Percentiles rank a stretch among this genome's conserved stretches.
phyloP scores from a whole-genome alignment of 2,888 invertebrate species.

The Agrilus cyanescens region DNA sequence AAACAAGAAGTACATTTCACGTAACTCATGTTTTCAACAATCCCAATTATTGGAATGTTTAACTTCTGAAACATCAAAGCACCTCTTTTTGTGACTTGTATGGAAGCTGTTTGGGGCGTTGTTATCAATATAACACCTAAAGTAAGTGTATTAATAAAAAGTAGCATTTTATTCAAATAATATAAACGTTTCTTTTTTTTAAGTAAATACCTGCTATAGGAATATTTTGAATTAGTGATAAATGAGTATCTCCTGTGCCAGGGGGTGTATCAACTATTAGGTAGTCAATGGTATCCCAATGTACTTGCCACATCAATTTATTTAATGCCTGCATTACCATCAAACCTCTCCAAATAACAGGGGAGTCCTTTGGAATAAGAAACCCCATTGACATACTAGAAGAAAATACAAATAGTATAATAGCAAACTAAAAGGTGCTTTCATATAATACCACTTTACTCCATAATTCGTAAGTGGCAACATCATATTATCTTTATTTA shows the following conservation, averaged over 20 bases:
- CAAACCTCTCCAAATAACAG: constrained; percentile 90
- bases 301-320: constrained; percentile 71
- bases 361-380: constrained; percentile 69
- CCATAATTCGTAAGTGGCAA: constrained; percentile 83
- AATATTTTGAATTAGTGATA: constrained; percentile 81
- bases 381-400: constrained; percentile 91
- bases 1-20: constrained; percentile 68
- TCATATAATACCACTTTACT: constrained; percentile 65
- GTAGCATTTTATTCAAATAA: not conserved
- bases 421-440: constrained; percentile 2
- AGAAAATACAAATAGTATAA: constrained; percentile 3
- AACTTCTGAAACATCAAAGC: constrained; percentile 80
- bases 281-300: constrained; percentile 80
- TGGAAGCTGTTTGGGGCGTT: constrained; percentile 80
- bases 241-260: constrained; percentile 91
- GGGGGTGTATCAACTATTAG: constrained; percentile 91
- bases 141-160: constrained; percentile 10
- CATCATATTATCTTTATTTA: constrained; percentile 71
- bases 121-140: constrained; percentile 79
- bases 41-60: constrained; percentile 71
- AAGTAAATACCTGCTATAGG: constrained; percentile 57
- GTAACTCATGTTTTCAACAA: constrained; percentile 84
- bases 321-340: constrained; percentile 95
- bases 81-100: constrained; percentile 77
- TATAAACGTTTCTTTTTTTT: not conserved